Percentiles rank a stretch among this genome's conserved stretches.
phyloP scores from a whole-genome alignment of 92 coral and sea anemone genomes.

The Epizoanthus illoricatus region DNA sequence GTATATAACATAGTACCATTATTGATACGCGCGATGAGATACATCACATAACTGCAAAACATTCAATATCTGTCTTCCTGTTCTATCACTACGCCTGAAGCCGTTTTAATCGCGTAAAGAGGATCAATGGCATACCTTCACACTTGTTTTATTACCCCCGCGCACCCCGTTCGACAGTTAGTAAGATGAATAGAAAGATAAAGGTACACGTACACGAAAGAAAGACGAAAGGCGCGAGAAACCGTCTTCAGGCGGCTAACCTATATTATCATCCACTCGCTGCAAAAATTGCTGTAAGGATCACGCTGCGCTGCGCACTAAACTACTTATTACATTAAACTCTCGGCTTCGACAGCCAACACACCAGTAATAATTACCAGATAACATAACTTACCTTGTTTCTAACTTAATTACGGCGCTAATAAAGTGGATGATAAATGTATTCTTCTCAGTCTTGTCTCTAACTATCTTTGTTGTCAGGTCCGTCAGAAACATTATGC shows the following conservation, averaged over 20 bases:
- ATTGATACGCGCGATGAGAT: neutral
- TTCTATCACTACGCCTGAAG: constrained; percentile 12
- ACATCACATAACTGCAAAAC: neutral
- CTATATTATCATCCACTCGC: constrained; percentile 4
- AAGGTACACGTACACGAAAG: neutral
- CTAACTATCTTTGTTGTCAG: no score
- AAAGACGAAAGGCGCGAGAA: neutral
- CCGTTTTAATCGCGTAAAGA: constrained; percentile 1
- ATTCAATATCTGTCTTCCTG: neutral
- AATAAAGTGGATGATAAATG: no score
- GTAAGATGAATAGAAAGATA: neutral
- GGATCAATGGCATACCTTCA: neutral
- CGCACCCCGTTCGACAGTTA: neutral
- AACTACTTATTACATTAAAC: no score
- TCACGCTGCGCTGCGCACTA: no score
- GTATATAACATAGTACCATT: neutral
- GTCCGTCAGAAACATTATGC: no score
- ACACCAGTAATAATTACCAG: no score
- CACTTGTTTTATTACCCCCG: constrained; percentile 3
- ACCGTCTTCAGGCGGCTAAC: constrained; percentile 13
- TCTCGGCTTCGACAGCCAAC: no score
- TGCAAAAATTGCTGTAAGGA: no score
- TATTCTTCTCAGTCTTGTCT: no score
- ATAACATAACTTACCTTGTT: no score
- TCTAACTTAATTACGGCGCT: no score